phyloP scores from a whole-genome alignment of 1,140 invertebrate genomes.

The Carcinoscorpius rotundicauda region DNA sequence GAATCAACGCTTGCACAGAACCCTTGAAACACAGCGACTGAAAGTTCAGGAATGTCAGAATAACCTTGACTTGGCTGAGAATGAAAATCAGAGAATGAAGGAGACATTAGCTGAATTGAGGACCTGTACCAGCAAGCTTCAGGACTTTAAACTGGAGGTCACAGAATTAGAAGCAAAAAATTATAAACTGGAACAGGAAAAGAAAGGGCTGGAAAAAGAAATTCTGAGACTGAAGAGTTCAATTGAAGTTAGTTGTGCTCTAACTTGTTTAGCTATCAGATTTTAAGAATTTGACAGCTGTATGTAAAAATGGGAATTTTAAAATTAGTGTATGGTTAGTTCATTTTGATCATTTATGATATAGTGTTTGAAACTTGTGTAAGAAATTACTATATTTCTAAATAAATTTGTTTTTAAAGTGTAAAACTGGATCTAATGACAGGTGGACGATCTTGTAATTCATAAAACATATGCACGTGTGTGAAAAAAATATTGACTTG shows the following conservation, averaged over 20 bases:
- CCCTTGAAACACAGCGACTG: constrained; percentile 46
- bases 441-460: too few species aligned
- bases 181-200: constrained; percentile 35
- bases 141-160: constrained; percentile 37
- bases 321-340: too few species aligned
- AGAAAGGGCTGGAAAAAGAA: constrained; percentile 37
- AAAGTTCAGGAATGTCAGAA: constrained; percentile 54
- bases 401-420: too few species aligned
- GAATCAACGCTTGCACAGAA: constrained; percentile 38
- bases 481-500: too few species aligned
- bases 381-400: too few species aligned
- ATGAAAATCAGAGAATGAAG: constrained; percentile 38
- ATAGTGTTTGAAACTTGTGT: too few species aligned
- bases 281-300: too few species aligned
- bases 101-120: constrained; percentile 36
- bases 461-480: too few species aligned
- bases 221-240: constrained; percentile 58
- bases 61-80: constrained; percentile 44
- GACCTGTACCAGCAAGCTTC: constrained; percentile 34
- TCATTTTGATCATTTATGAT: too few species aligned
- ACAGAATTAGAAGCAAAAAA: constrained; percentile 37
- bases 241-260: constrained; percentile 35
- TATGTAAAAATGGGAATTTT: too few species aligned
- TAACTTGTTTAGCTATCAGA: too few species aligned
- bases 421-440: too few species aligned